A percentile compares a stretch with the other conserved stretches of the same genome.
phyloP scores from a whole-genome alignment of 2,888 invertebrate species.

The Limulus polyphemus region DNA sequence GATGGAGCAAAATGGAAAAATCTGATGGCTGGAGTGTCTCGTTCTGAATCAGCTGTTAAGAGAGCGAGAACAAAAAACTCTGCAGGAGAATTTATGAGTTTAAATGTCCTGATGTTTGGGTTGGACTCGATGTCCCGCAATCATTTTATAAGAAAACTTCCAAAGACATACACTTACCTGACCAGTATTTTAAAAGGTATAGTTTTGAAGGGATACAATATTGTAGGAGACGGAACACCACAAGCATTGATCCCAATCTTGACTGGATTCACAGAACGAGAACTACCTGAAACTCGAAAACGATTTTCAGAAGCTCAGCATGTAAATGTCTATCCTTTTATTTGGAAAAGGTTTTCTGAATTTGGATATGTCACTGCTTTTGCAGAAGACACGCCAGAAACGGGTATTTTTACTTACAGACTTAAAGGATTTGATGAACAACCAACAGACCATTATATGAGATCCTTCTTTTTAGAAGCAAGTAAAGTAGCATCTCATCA shows the following conservation, averaged over 20 bases:
- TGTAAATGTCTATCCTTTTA: conserved; percentile 67
- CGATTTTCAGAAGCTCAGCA: conserved; percentile 47
- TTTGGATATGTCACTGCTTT: conserved; percentile 51
- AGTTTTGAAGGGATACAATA: conserved; percentile 62
- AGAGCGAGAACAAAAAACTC: conserved; percentile 41
- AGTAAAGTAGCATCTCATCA: conserved; percentile 45
- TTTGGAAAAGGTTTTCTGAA: conserved; percentile 59
- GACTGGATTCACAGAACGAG: conserved; percentile 64
- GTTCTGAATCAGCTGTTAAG: conserved; percentile 38
- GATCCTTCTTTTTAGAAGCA: conserved; percentile 62
- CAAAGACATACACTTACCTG: conserved; percentile 57
- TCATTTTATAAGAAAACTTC: conserved; percentile 63
- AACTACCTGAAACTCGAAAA: conserved; percentile 71
- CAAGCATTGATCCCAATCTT: conserved; percentile 68
- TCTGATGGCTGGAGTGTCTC: conserved; percentile 50
- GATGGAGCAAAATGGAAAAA: conserved; percentile 48
- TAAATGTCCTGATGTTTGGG: conserved; percentile 70
- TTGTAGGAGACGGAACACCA: conserved; percentile 58
- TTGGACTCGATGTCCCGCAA: conserved; percentile 78
- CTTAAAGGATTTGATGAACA: conserved; percentile 67
- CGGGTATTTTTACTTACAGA: conserved; percentile 80
- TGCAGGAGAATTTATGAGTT: conserved; percentile 40
- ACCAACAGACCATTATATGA: conserved; percentile 82
- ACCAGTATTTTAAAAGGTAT: conserved; percentile 48
- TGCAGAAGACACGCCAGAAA: conserved; percentile 69